Percentiles rank a stretch among this genome's conserved stretches.
Evolutionary conservation across 2,797 vertebrate genomes (phyloP).

Genomic region (Platyrinchus mystaceus): DNA sequence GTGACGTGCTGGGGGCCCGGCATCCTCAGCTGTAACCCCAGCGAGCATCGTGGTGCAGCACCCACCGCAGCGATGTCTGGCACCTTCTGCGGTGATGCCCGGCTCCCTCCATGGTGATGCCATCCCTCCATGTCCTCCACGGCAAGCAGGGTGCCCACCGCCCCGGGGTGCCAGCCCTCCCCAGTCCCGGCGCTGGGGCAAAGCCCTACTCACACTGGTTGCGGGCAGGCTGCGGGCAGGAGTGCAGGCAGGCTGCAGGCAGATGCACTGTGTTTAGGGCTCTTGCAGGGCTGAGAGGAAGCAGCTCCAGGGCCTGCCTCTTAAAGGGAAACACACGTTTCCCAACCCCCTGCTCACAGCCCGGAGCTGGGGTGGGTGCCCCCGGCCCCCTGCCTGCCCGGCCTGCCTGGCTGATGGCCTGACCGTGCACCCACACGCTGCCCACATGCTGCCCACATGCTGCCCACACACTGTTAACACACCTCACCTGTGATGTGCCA

Average conservation of each 20-base stretch:
- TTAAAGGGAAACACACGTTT: conserved; percentile 76
- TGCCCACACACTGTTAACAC: neutral
- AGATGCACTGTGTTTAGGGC: conserved; percentile 64
- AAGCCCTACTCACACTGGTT: conserved; percentile 56
- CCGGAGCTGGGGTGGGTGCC: conserved; percentile 4
- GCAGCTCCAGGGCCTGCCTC: conserved; percentile 68
- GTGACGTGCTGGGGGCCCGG: fast-evolving
- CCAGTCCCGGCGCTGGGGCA: neutral
- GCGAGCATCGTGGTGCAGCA: neutral
- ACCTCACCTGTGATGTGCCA: neutral
- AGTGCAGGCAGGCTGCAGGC: conserved; percentile 31
- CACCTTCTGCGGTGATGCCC: neutral
- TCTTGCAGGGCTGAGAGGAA: conserved; percentile 65
- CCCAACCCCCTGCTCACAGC: conserved; percentile 10
- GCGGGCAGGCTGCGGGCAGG: neutral
- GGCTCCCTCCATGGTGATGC: neutral
- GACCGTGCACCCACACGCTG: fast-evolving
- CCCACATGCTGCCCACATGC: fast-evolving
- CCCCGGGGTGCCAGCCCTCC: neutral
- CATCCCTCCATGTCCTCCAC: neutral
- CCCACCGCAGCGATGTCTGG: neutral
- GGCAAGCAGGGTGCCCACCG: neutral
- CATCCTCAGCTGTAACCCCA: fast-evolving
- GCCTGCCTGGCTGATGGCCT: neutral
- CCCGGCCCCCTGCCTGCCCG: neutral